Percentiles rank a stretch among this genome's conserved stretches.
Evolutionary conservation across 1,140 invertebrate genomes (phyloP).

Genomic region (Portunus trituberculatus): DNA sequence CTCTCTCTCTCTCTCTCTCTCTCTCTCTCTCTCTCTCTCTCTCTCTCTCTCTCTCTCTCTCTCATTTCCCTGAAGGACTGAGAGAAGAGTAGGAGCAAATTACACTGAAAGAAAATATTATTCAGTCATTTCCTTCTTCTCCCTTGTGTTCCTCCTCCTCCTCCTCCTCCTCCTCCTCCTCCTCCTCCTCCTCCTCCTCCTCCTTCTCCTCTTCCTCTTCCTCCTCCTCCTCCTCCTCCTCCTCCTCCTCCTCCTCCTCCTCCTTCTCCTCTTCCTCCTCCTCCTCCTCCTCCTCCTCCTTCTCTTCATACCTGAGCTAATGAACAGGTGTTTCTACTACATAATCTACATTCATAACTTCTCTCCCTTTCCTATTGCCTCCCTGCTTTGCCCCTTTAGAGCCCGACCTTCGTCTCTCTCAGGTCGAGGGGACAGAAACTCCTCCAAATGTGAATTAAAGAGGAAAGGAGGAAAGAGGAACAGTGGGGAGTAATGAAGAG

Average conservation of each 20-base stretch:
- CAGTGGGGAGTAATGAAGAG: not conserved
- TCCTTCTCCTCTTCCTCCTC: not conserved
- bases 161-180: not conserved
- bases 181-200: not conserved
- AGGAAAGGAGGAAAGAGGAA: not conserved
- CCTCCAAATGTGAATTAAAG: not conserved
- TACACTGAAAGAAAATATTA: not conserved
- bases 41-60: slow-evolving; percentile 29
- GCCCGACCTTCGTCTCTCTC: too few relatives aligned
- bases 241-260: slow-evolving; percentile 4
- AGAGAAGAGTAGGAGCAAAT: not conserved
- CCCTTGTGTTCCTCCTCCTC: not conserved
- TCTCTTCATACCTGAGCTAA: not conserved
- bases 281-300: not conserved
- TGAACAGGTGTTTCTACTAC: slow-evolving; percentile 13
- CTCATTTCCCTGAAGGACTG: not conserved
- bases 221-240: not conserved
- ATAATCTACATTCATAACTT: slow-evolving; percentile 24
- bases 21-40: slow-evolving; percentile 45
- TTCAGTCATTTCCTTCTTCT: not conserved
- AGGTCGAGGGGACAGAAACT: not conserved
- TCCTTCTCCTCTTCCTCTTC: not conserved
- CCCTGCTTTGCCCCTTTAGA: not conserved
- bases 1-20: slow-evolving; percentile 49
- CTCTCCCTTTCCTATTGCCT: not conserved